Conservation (phyloP, 2,888 invertebrate genomes). For the Lepas anatifera region DNA sequence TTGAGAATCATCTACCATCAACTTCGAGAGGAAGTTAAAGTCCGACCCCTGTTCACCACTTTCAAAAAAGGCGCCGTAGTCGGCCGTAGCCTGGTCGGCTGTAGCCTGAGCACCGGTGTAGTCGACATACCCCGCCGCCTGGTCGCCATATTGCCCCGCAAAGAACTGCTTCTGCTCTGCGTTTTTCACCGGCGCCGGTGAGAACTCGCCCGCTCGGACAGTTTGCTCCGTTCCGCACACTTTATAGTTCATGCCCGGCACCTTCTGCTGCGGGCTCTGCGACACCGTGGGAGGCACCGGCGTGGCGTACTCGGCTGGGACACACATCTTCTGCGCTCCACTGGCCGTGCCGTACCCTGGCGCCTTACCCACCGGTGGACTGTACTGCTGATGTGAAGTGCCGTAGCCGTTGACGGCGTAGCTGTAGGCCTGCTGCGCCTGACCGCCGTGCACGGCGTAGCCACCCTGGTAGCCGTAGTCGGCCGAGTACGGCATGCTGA, state of each 20-base stretch:
- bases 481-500: not conserved
- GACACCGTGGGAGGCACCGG: not conserved
- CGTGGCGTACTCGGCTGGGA: not conserved
- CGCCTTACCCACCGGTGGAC: not conserved
- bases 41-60: not conserved
- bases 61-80: not conserved
- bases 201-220: not conserved
- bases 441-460: slow-evolving; percentile 8
- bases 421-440: not conserved
- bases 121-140: not conserved
- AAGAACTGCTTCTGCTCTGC: not conserved
- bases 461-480: not conserved
- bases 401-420: slow-evolving; percentile 5
- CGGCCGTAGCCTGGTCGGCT: not conserved
- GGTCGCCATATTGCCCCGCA: not conserved
- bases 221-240: not conserved
- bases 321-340: not conserved
- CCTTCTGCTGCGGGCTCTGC: too few species aligned
- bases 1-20: not conserved
- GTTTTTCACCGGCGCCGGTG: not conserved
- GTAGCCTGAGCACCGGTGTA: not conserved
- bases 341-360: not conserved
- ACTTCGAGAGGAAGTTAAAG: slow-evolving; percentile 10
- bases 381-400: not conserved
- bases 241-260: not conserved